Base-by-base conservation (phyloP, 2,888 invertebrate genomes). In the Drosophila yooni region DNA sequence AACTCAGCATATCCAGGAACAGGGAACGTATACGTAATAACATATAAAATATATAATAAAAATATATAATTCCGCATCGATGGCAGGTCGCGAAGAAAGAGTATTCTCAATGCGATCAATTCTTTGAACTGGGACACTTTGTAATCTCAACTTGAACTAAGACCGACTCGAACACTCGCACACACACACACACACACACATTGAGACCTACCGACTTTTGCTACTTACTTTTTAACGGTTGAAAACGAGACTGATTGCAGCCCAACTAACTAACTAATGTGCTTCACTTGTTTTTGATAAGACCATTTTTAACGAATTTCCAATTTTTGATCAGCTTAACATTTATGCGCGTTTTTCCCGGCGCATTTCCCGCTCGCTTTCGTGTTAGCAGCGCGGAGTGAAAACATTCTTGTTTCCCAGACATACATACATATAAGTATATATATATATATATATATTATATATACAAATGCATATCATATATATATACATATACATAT, bases 181-280 rank as follows among this genome's bases (percentile, higher is more conserved):
- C 43, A 33, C 60, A 38, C 34, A 33, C 25, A 21, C 25, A 21
- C 21, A 56, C 53, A 50, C 27, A 67, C 34, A 34, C 31, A 48
- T 15, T 33, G 52, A 33, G 27, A 31, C 31, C 1, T 21, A n/a
- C 15, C 6, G 4, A 48, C 25, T 43, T 53, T 50, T 46, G 57
- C 57, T 53, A 66, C 43, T 46, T 52, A 67, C 64, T 21, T 21
- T 21, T 21, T 60, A 53, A 77, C 57, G 57, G 51, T 46, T 54
- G 34, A 67, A 51, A 76, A 64, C 63, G 76, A 76, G 76, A 76
- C 77, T 76, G 68, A 72, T 76, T 56, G 40, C 43, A 64, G 27
- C 27, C 69, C 62, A 58, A 58, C n/a, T 34, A 64, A 67, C 43
- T 48, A 33, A n/a, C 25, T 13, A 27, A 36, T 21, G 57, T 50